These are phyloP conservation scores for Pollenia amentaria DNA, from an alignment of 2,888 invertebrate genomes.

Conservation along the genomic window DNA sequence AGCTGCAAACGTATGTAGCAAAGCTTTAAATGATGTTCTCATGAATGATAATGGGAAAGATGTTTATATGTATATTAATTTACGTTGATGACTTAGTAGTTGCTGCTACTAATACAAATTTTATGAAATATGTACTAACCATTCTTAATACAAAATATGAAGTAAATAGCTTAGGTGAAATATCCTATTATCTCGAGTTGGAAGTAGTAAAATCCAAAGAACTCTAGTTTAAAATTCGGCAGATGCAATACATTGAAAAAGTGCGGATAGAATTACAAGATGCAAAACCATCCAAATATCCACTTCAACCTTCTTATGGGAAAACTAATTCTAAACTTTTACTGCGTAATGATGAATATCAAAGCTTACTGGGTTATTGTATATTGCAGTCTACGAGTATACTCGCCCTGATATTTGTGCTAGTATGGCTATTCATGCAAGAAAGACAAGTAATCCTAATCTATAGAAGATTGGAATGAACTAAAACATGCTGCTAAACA, in stretches of 20 bases:
- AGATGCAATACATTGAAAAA: slow-evolving; percentile 31
- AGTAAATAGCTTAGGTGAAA: background rate
- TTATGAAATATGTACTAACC: background rate
- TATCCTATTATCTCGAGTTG: slow-evolving; percentile 17
- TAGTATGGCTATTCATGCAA: slow-evolving; percentile 21
- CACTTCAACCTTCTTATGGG: slow-evolving; percentile 7
- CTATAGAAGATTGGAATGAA: background rate
- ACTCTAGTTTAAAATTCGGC: background rate
- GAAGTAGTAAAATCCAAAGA: no score
- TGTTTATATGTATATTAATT: no score
- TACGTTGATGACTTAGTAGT: slow-evolving; percentile 66
- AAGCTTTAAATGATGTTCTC: slow-evolving; percentile 4
- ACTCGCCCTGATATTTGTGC: slow-evolving; percentile 5
- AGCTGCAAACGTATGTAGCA: slow-evolving; percentile 22
- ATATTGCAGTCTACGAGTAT: slow-evolving; percentile 31
- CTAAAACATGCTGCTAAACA: slow-evolving; percentile 11
- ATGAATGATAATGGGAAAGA: no score
- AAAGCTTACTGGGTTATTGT: slow-evolving; percentile 28
- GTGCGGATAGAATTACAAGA: slow-evolving; percentile 8
- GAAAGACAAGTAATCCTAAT: no score
- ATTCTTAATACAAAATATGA: slow-evolving; percentile 9
- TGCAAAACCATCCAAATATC: slow-evolving; percentile 13
- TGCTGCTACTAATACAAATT: slow-evolving; percentile 1
- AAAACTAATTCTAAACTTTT: background rate
- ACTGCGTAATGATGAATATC: no score